A percentile compares a stretch with the other conserved stretches of the same genome.
These are phyloP conservation scores for Abscondita cerata DNA, from an alignment of 2,888 invertebrate genomes.

Conservation along the genomic window DNA sequence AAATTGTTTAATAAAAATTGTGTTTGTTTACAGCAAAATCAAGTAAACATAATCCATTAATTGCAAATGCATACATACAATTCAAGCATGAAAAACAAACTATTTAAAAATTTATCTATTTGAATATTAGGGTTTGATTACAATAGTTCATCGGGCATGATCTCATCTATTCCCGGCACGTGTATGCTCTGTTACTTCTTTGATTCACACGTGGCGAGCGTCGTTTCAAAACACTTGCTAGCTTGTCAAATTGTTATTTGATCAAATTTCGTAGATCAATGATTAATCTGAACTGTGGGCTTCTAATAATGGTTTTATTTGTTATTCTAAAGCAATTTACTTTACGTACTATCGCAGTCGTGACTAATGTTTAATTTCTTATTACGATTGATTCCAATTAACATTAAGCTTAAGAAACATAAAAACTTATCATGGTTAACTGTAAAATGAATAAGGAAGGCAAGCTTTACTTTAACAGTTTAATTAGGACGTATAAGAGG, in stretches of 20 bases:
- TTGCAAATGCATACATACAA: too few species aligned
- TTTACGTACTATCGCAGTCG: background rate
- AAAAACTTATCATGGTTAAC: conserved; percentile 23
- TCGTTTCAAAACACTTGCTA: conserved; percentile 26
- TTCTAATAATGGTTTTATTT: conserved; percentile 23
- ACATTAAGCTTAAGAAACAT: conserved; percentile 16
- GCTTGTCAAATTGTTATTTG: conserved; percentile 30
- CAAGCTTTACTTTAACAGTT: conserved; percentile 50
- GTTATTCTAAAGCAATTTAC: conserved; percentile 13
- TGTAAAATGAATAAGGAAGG: conserved; percentile 27
- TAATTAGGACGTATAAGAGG: conserved; percentile 56
- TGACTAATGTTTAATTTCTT: too few species aligned
- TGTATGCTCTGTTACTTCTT: conserved; percentile 24
- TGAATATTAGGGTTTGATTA: conserved; percentile 18
- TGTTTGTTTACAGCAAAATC: too few species aligned
- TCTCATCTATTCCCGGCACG: conserved; percentile 31
- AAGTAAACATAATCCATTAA: too few species aligned
- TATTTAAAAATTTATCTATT: conserved; percentile 10
- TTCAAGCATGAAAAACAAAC: background rate
- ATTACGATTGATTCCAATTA: conserved; percentile 1
- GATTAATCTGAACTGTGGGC: conserved; percentile 21
- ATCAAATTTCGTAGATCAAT: conserved; percentile 26
- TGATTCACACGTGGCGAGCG: conserved; percentile 31
- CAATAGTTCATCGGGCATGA: conserved; percentile 41
- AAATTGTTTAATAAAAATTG: too few species aligned